Base-by-base conservation (phyloP, 2,113 vertebrate genomes). In the Tachuris rubrigastra region DNA sequence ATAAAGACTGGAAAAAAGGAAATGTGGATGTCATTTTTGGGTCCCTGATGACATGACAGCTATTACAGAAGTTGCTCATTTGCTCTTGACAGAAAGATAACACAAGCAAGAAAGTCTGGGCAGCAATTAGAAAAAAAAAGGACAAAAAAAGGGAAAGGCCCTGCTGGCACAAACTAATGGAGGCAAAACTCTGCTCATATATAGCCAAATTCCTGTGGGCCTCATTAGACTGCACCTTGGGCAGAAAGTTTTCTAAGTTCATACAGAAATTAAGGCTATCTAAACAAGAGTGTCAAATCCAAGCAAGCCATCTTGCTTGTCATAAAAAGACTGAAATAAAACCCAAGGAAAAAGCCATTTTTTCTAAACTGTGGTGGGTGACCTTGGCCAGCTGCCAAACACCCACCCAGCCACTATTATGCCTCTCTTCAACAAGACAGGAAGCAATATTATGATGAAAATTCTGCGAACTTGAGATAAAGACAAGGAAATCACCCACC, bases 321-420 rank as follows among this genome's bases (percentile, higher is more conserved):
- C 39, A 53, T 14, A 46, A 58, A 63, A 82, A 53, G 11, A 33
- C 8, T 85, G 27, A 73, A 63, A 50, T 22, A 28, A 86, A 89
- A 76, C 1, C 11, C 33, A 33, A 33, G 20, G 28, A 72, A 13
- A 67, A 83, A 80, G 7, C 3, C 10, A 52, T 37, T 50, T 37
- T 53, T 44, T 60, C 35, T 9, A 30, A 25, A 35, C 14, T 0
- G 1, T 41, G 6, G 2, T 50, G 10, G 1, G 14, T 55, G 21
- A 44, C 20, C 12, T 73, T 85, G 16, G 14, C 59, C 10, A 18
- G 44, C 41, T 52, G 66, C 31, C 41, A 62, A 58, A 85, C 5
- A 5, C 20, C 5, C 17, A 87, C 5, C 5, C 19, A 74, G 49
- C 20, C 33, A 66, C 17, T 62, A 9, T 71, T 20, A 56, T 2